Evolutionary conservation across 2,113 vertebrate species (phyloP).

Genomic region (Chaetorhynchus papuensis): DNA sequence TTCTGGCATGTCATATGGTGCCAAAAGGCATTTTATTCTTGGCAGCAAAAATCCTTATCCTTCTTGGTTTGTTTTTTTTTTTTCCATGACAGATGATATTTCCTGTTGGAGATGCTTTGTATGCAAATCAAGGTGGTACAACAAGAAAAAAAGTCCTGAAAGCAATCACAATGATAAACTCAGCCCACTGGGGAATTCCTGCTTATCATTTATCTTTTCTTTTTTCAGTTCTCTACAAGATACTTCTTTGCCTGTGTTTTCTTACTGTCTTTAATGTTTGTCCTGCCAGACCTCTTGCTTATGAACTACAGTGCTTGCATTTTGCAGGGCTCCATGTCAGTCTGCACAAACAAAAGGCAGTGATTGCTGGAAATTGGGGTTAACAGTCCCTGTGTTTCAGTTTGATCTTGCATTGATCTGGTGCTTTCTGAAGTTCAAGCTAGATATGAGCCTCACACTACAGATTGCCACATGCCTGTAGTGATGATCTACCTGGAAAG

Average conservation of each 20-base stretch:
- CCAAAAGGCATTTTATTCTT: neutral
- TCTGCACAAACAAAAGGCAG: neutral
- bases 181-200: conserved; percentile 17
- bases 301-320: neutral
- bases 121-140: neutral
- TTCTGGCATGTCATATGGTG: neutral
- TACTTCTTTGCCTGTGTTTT: neutral
- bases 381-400: neutral
- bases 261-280: neutral
- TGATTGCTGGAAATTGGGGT: neutral
- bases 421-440: neutral
- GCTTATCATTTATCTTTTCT: neutral
- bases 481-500: neutral
- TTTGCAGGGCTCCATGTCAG: neutral
- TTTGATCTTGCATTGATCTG: neutral
- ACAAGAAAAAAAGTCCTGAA: conserved; percentile 1
- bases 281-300: neutral
- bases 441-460: neutral
- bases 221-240: neutral
- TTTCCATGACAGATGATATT: neutral
- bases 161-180: neutral
- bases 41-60: neutral
- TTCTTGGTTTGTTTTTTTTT: neutral
- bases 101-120: conserved; percentile 15
- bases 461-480: neutral